Evolutionary conservation across 2,888 invertebrate species (phyloP).

Genomic region (Perizoma affinitatum): DNA sequence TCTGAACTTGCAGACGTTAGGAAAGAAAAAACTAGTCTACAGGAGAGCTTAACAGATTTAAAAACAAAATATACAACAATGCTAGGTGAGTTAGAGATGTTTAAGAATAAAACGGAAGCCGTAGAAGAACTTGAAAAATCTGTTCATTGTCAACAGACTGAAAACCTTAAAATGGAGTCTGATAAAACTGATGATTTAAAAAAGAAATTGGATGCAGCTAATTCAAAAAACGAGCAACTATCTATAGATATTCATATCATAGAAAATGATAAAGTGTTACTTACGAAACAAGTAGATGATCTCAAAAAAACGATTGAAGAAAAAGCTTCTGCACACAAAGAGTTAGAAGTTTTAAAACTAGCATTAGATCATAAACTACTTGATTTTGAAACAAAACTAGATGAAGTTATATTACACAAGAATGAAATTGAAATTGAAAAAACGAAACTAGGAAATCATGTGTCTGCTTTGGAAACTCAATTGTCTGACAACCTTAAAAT

Average conservation of each 20-base stretch:
- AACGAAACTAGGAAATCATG: conserved; percentile 48
- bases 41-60: conserved; percentile 79
- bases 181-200: conserved; percentile 73
- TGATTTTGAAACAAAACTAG: conserved; percentile 52
- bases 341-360: conserved; percentile 53
- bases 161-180: conserved; percentile 57
- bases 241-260: conserved; percentile 80
- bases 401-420: conserved; percentile 50
- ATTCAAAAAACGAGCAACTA: conserved; percentile 75
- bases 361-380: conserved; percentile 64
- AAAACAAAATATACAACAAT: conserved; percentile 82
- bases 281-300: conserved; percentile 73
- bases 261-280: conserved; percentile 78
- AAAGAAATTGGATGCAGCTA: conserved; percentile 59
- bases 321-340: conserved; percentile 52
- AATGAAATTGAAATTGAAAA: conserved; percentile 54
- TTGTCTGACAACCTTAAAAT: conserved; percentile 19
- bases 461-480: conserved; percentile 42
- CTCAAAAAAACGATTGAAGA: conserved; percentile 63
- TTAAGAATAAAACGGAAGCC: conserved; percentile 74
- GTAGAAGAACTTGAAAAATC: conserved; percentile 77
- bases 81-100: conserved; percentile 68
- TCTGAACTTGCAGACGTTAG: conserved; percentile 77
- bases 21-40: conserved; percentile 72
- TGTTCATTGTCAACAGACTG: conserved; percentile 55